A percentile compares a stretch with the other conserved stretches of the same genome.
Evolutionary conservation across 2,113 vertebrate species (phyloP).

Genomic region (Sialia sialis): DNA sequence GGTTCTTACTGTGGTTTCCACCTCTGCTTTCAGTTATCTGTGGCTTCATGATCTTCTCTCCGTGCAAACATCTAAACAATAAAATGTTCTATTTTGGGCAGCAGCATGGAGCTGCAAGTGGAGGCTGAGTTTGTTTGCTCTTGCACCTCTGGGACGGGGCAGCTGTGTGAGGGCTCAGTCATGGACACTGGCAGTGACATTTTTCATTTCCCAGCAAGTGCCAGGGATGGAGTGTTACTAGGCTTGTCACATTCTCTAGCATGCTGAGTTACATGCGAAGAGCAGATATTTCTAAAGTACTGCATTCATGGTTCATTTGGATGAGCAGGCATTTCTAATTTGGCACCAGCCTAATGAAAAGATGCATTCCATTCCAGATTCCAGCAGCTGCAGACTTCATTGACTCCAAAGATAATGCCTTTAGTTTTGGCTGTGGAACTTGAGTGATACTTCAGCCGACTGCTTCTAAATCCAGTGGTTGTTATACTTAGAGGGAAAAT

Average conservation of each 20-base stretch:
- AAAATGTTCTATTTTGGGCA: neutral
- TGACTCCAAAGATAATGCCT: constrained; percentile 60
- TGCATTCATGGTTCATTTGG: constrained; percentile 65
- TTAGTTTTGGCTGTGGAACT: constrained; percentile 34
- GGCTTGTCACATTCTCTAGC: constrained; percentile 55
- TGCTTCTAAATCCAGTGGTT: constrained; percentile 7
- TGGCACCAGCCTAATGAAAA: constrained; percentile 64
- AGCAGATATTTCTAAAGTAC: constrained; percentile 62
- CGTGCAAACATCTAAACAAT: neutral
- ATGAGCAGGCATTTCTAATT: constrained; percentile 69
- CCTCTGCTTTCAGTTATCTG: neutral
- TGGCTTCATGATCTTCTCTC: neutral
- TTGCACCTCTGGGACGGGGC: neutral
- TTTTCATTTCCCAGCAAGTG: neutral
- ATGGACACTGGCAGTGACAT: neutral
- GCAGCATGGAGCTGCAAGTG: neutral
- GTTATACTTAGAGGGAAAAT: neutral
- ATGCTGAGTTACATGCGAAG: constrained; percentile 57
- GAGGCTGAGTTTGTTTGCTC: neutral
- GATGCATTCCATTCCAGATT: constrained; percentile 62
- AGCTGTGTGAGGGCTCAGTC: neutral
- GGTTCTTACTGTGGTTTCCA: neutral
- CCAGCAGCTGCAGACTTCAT: constrained; percentile 62
- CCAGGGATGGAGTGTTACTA: constrained; percentile 9
- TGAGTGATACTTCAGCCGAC: constrained; percentile 6